Percentiles rank a stretch among this genome's conserved stretches.
Conservation (phyloP, 2,888 invertebrate genomes). For the Cistogaster globosa region DNA sequence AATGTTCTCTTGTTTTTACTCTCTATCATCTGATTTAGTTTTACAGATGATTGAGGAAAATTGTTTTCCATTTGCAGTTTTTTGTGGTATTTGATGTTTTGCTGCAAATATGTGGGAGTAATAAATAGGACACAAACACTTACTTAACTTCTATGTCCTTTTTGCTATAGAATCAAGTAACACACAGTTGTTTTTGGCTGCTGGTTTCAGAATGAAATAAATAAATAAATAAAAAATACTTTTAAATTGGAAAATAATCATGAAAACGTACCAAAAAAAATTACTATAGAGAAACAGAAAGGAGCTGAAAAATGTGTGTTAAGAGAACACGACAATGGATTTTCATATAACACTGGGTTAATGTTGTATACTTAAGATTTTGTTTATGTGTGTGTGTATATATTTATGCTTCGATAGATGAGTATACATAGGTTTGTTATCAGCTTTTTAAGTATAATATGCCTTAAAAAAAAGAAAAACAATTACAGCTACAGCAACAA, state of each 20-base stretch:
- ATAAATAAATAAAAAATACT: neutral
- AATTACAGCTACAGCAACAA: slow-evolving; percentile 17
- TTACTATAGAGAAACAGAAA: slow-evolving; percentile 29
- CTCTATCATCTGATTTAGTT: slow-evolving; percentile 66
- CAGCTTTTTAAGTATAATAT: slow-evolving; percentile 40
- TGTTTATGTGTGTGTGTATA: neutral
- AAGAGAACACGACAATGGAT: slow-evolving; percentile 56
- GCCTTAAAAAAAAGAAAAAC: slow-evolving; percentile 33
- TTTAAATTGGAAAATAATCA: neutral
- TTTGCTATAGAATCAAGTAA: slow-evolving; percentile 18
- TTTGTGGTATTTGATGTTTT: slow-evolving; percentile 13
- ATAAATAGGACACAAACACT: slow-evolving; percentile 62
- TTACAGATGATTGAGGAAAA: slow-evolving; percentile 55
- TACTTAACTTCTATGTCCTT: neutral
- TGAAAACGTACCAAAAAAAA: slow-evolving; percentile 5
- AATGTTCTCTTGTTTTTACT: neutral
- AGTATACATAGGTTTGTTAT: neutral
- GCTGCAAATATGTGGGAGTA: slow-evolving; percentile 63
- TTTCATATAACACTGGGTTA: slow-evolving; percentile 51
- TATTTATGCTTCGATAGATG: neutral
- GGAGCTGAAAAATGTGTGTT: slow-evolving; percentile 57
- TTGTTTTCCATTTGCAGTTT: neutral
- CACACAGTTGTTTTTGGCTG: slow-evolving; percentile 59
- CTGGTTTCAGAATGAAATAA: slow-evolving; percentile 19
- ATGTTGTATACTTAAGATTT: slow-evolving; percentile 45